phyloP scores from a whole-genome alignment of 2,113 vertebrate species.

The Rousettus leschenaultii region DNA sequence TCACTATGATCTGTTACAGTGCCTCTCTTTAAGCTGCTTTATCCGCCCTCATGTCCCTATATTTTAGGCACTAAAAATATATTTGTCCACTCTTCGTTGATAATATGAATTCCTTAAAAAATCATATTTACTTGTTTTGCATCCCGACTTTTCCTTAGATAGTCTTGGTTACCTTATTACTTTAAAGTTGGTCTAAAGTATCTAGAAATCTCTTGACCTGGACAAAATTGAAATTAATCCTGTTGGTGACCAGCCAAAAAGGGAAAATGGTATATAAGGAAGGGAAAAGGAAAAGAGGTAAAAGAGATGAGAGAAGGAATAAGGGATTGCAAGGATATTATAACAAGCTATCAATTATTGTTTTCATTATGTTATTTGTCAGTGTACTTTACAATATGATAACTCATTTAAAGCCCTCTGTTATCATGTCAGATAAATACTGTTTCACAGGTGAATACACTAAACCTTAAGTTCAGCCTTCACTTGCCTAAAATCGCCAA shows the following conservation, averaged over 20 bases:
- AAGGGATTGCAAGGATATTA: neutral
- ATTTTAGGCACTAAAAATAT: neutral
- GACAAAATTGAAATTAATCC: neutral
- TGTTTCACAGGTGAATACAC: neutral
- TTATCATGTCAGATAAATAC: neutral
- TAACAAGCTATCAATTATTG: neutral
- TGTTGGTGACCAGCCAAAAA: neutral
- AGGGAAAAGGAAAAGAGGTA: neutral
- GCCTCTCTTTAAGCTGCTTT: neutral
- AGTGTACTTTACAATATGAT: neutral
- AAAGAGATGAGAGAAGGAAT: neutral
- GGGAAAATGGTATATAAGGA: neutral
- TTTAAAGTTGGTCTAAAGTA: neutral
- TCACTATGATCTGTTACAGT: neutral
- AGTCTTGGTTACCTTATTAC: neutral
- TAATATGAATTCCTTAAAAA: neutral
- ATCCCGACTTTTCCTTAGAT: neutral
- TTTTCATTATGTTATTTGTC: neutral
- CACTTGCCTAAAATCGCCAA: neutral
- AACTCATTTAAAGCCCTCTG: neutral
- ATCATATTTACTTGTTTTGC: neutral
- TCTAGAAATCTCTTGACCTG: neutral
- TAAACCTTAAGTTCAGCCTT: neutral
- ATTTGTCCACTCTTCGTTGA: neutral
- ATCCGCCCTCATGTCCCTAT: neutral